Conservation (phyloP, 2,797 vertebrate genomes). For the Dryobates pubescens region DNA sequence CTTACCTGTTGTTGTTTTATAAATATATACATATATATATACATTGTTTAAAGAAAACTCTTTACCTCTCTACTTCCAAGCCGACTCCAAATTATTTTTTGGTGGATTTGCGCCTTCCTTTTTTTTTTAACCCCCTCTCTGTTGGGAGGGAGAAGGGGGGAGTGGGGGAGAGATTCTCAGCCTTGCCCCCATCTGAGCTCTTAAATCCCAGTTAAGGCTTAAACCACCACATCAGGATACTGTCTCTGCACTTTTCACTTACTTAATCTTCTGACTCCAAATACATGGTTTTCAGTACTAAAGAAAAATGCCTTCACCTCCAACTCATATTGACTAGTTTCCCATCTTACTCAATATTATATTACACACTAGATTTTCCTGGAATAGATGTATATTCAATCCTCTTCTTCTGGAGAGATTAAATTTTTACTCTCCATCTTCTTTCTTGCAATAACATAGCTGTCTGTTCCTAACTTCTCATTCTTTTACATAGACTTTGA, state of each 20-base stretch:
- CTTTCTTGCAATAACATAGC: neutral
- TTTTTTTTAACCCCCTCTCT: no score
- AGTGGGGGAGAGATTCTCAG: no score
- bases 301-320: neutral
- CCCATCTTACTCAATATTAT: neutral
- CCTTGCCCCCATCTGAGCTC: no score
- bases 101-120: no score
- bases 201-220: no score
- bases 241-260: neutral
- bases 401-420: neutral
- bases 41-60: no score
- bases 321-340: neutral
- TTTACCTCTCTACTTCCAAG: no score
- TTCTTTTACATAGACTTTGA: neutral
- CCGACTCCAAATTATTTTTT: no score
- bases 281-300: neutral
- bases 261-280: neutral
- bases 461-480: neutral
- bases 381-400: neutral
- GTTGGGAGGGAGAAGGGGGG: no score
- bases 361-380: neutral
- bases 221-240: no score
- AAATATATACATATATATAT: no score
- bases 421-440: neutral
- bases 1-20: no score